Evolutionary conservation across 1,140 invertebrate species (phyloP), one percentile per base, ranked within the genome.

Genomic region (Meloidogyne hapla): DNA sequence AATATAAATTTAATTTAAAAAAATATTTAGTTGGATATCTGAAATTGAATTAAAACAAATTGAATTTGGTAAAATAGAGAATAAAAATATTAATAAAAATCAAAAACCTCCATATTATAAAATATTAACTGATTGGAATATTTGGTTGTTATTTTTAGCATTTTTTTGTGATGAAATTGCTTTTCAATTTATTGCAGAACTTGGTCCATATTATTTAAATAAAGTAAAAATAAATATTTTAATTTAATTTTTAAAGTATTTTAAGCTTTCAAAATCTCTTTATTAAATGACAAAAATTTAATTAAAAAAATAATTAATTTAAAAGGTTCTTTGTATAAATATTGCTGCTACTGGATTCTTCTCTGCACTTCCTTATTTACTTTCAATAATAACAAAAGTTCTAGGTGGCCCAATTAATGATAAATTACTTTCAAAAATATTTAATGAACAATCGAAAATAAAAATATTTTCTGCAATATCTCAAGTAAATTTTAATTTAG

Each of bases 171-270:
- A 38, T 45, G 25, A 21, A 23, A 25, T 77, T 25, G 76, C 77
- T 18, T 77, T 83, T 66, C 61, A 79, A 21, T 68, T 83, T 25
- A 85, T 83, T 62, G 70, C 74, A 28, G 81, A 85, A 63, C 83
- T 80, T 28, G 82, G 82, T 23, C 82, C 82, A 61, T 83, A 72
- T 21, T 83, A 83, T 78, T 67, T 83, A 23, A 84, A 84, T 45
- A 83, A 83, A 70, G 83, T 82, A 42, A 21, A 18, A 4, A 18
- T 18, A 28, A 75, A 18, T 66, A 21, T n/a, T 25, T 67, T 18
- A 21, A 8, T 6, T 66, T 40, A 33, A 33, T 33, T 33, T 5
- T 33, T 33, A n/a, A n/a, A n/a, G n/a, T n/a, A n/a, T n/a, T n/a
- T n/a, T n/a, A n/a, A n/a, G n/a, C n/a, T n/a, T n/a, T n/a, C n/a